Evolutionary conservation across 2,888 invertebrate genomes (phyloP).

Genomic region (Ormyrus rosae): DNA sequence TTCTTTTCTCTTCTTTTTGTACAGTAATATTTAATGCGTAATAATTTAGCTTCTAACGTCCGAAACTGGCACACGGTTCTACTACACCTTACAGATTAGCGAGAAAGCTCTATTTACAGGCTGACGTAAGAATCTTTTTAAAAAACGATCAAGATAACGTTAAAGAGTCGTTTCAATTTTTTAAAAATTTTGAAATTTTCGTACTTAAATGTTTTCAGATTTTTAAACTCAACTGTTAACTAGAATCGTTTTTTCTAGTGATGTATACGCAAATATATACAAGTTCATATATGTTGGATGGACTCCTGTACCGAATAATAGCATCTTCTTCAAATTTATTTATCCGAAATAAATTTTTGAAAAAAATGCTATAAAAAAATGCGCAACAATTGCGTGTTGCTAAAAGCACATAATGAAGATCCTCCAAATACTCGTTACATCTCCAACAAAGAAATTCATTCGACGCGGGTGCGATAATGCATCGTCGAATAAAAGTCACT

Average conservation of each 20-base stretch:
- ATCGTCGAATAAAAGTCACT: conserved; percentile 33
- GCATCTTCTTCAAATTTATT: conserved; percentile 31
- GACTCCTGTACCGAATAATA: conserved; percentile 26
- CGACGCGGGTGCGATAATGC: conserved; percentile 53
- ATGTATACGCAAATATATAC: conserved; percentile 1
- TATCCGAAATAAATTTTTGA: conserved; percentile 17
- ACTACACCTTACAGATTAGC: too few species aligned
- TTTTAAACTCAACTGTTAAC: too few species aligned
- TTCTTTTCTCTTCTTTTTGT: conserved; percentile 33
- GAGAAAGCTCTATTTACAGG: too few species aligned
- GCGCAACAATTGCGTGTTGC: conserved; percentile 15
- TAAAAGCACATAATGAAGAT: conserved; percentile 32
- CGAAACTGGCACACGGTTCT: conserved; percentile 29
- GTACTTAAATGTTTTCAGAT: too few species aligned
- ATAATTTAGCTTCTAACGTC: conserved; percentile 45
- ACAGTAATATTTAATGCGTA: conserved; percentile 39
- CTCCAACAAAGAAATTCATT: conserved; percentile 44
- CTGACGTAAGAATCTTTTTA: too few species aligned
- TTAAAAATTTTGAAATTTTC: too few species aligned
- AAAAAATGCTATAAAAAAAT: conserved; percentile 14
- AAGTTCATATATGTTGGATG: conserved; percentile 18
- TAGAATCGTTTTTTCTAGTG: too few species aligned
- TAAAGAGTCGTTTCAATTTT: too few species aligned
- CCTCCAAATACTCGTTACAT: conserved; percentile 48
- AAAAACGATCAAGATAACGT: too few species aligned